Evolutionary conservation across 2,113 vertebrate species (phyloP).

Genomic region (Chaenocephalus aceratus): DNA sequence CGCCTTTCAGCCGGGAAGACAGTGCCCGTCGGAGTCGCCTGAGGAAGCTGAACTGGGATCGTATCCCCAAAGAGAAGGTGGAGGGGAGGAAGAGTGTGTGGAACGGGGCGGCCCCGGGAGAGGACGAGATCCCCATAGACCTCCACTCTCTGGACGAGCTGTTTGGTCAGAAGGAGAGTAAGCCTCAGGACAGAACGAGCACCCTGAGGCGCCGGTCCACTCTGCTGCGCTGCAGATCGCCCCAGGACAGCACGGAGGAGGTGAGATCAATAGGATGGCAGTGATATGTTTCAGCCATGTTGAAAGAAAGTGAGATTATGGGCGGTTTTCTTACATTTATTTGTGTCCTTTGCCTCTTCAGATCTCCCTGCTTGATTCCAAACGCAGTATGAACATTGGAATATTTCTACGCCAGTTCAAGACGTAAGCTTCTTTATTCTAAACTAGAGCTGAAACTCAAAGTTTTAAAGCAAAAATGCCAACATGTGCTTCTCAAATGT

Average conservation of each 20-base stretch:
- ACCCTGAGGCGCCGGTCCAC: constrained; percentile 69
- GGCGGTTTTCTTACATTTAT: neutral
- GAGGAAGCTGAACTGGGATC: constrained; percentile 87
- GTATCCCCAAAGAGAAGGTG: constrained; percentile 86
- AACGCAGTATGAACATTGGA: constrained; percentile 88
- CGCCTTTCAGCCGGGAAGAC: constrained; percentile 67
- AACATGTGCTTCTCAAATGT: neutral
- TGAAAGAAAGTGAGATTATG: neutral
- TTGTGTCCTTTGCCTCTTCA: constrained; percentile 51
- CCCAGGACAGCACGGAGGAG: constrained; percentile 77
- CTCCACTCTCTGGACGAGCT: constrained; percentile 85
- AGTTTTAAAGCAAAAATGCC: too few relatives aligned
- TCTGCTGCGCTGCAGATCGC: constrained; percentile 68
- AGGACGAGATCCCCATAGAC: constrained; percentile 84
- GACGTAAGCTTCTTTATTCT: constrained; percentile 78
- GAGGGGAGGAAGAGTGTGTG: constrained; percentile 85
- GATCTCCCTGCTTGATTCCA: constrained; percentile 86
- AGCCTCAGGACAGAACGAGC: constrained; percentile 57
- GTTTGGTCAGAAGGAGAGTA: constrained; percentile 82
- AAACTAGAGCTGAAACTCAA: neutral
- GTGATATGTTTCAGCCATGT: neutral
- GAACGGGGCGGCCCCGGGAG: constrained; percentile 72
- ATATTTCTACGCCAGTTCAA: constrained; percentile 90
- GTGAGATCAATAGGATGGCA: constrained; percentile 48
- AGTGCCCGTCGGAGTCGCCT: constrained; percentile 74